Evolutionary conservation across 2,113 vertebrate species (phyloP).

Genomic region (Marmota monax): DNA sequence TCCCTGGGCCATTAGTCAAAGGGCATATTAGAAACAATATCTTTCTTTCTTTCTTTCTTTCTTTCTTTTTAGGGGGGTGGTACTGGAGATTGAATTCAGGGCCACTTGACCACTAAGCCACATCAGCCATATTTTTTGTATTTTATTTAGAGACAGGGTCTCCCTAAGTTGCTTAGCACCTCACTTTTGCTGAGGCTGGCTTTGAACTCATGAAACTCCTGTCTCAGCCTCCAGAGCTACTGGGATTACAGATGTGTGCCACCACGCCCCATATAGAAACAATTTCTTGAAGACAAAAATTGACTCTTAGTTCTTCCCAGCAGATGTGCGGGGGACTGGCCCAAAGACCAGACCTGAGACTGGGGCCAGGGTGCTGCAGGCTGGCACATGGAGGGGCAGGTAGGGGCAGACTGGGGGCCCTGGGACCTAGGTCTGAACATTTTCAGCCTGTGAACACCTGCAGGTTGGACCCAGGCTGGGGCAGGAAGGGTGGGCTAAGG

Average conservation of each 20-base stretch:
- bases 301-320: conserved; percentile 69
- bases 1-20: conserved; percentile 53
- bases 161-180: no score
- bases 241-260: no score
- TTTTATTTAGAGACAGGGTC: no score
- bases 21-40: conserved; percentile 76
- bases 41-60: background rate
- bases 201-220: no score
- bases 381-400: background rate
- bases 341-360: background rate
- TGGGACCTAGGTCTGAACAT: background rate
- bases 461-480: background rate
- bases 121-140: no score
- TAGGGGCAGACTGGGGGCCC: background rate
- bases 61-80: no score
- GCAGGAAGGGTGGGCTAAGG: no score
- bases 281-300: conserved; percentile 75
- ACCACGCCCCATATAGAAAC: conserved; percentile 16
- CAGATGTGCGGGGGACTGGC: accelerated
- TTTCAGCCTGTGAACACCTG: background rate
- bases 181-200: no score
- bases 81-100: no score
- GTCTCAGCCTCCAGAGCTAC: no score
- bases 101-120: no score
- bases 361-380: background rate